phyloP scores from a whole-genome alignment of 2,888 invertebrate genomes.

The Caradrina kadenii region DNA sequence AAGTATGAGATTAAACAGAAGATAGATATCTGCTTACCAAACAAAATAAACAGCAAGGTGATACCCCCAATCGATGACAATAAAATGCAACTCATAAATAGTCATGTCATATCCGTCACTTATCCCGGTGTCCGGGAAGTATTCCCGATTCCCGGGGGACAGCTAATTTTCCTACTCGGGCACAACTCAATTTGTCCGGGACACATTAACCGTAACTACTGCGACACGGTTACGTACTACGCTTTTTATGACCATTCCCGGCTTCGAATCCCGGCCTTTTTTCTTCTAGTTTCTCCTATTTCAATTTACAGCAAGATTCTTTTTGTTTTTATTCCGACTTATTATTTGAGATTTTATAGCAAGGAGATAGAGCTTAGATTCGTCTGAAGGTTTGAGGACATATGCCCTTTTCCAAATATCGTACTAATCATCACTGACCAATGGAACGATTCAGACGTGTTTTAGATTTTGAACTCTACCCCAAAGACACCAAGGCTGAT shows the following conservation, averaged over 20 bases:
- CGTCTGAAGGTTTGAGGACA: conserved; percentile 45
- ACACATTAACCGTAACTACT: conserved; percentile 89
- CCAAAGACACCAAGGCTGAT: conserved; percentile 50
- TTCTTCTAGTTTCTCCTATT: conserved; percentile 80
- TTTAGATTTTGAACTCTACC: conserved; percentile 64
- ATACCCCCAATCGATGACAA: conserved; percentile 47
- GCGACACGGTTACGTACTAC: conserved; percentile 84
- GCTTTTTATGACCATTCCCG: conserved; percentile 84
- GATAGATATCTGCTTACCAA: conserved; percentile 6
- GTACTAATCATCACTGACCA: conserved; percentile 87
- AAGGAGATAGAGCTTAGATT: conserved; percentile 64
- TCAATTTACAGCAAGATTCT: conserved; percentile 86
- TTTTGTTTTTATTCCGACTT: conserved; percentile 61
- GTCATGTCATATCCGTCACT: conserved; percentile 67
- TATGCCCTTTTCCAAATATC: conserved; percentile 69
- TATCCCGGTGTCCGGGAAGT: conserved; percentile 58
- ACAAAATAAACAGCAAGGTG: conserved; percentile 30
- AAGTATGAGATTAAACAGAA: background rate
- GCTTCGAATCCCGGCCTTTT: conserved; percentile 77
- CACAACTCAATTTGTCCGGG: conserved; percentile 89
- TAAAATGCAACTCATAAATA: conserved; percentile 62
- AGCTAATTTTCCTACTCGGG: conserved; percentile 86
- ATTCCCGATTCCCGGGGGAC: conserved; percentile 76
- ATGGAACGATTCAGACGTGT: conserved; percentile 46
- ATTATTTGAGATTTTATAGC: conserved; percentile 48